Evolutionary conservation across 2,888 invertebrate genomes (phyloP).

Genomic region (Cryptocheilus praepositus): DNA sequence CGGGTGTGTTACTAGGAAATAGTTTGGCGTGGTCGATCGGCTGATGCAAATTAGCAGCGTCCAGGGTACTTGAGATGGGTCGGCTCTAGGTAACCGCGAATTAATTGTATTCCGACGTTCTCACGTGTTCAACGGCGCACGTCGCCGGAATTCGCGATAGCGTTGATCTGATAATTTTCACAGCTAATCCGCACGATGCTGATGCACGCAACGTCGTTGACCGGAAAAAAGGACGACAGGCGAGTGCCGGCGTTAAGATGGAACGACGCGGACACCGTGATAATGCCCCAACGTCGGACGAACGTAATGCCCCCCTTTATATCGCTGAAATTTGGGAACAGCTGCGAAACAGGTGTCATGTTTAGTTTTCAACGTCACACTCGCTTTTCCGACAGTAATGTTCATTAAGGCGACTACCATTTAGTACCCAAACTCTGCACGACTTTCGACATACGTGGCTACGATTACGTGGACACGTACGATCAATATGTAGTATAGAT

Average conservation of each 20-base stretch:
- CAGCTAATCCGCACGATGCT: background rate
- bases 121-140: background rate
- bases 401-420: no score
- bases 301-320: no score
- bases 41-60: background rate
- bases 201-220: constrained; percentile 2
- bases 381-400: no score
- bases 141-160: constrained; percentile 4
- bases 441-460: no score
- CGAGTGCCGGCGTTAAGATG: background rate
- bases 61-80: background rate
- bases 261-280: constrained; percentile 1
- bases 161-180: background rate
- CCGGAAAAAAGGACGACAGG: background rate
- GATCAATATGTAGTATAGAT: no score
- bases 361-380: no score
- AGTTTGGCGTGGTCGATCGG: background rate
- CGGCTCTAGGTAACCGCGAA: background rate
- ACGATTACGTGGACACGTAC: no score
- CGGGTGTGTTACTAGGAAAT: no score
- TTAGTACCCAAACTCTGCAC: no score
- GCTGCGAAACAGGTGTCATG: no score
- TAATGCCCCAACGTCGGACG: background rate
- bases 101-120: constrained; percentile 3
- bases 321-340: no score